Base-by-base conservation (phyloP, 2,797 vertebrate genomes). In the Anisognathus igniventris region DNA sequence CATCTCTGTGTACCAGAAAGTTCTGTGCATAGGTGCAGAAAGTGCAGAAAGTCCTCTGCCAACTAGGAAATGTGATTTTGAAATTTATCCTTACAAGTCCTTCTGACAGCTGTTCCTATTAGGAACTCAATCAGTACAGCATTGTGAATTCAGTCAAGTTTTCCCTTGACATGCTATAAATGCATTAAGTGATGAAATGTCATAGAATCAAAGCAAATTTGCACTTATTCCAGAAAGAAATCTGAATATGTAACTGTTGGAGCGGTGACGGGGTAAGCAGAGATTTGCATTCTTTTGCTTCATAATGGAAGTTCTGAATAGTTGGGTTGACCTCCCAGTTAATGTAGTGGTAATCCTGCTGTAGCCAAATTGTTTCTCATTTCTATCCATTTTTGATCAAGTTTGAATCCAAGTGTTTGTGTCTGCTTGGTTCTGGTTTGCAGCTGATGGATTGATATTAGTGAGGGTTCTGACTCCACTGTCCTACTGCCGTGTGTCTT, bases 191-290 rank as follows among this genome's bases (percentile, higher is more conserved):
- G 91, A 86, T 90, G 82, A 93, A 83, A 86, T 62, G 86, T 94
- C 96, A 96, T 53, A 84, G 93, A 94, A 86, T 81, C 83, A 86
- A 68, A 87, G 87, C 85, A 88, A 92, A 92, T 96, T 80, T 95
- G 90, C 80, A 66, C 82, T 96, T 88, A 70, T 64, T 93, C 66
- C 82, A 93, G 73, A 84, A 94, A 92, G 82, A 90, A 90, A 84
- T 86, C 27, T 62, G 91, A 90, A 91, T 93, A 58, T 73, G 25
- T 56, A 83, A 42, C 68, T 73, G 22, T 35, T 91, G 42, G 37
- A 56, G 58, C 13, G 17, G 53, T 56, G 84, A 50, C 23, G 45
- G 65, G 58, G 33, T n/a, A 76, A 81, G 58, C 62, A 68, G 81
- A 68, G 73, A 42, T 83, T 81, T 88, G 30, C 40, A 45, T 78